Evolutionary conservation across 2,113 vertebrate genomes (phyloP).

Genomic region (Eubucco bourcierii): DNA sequence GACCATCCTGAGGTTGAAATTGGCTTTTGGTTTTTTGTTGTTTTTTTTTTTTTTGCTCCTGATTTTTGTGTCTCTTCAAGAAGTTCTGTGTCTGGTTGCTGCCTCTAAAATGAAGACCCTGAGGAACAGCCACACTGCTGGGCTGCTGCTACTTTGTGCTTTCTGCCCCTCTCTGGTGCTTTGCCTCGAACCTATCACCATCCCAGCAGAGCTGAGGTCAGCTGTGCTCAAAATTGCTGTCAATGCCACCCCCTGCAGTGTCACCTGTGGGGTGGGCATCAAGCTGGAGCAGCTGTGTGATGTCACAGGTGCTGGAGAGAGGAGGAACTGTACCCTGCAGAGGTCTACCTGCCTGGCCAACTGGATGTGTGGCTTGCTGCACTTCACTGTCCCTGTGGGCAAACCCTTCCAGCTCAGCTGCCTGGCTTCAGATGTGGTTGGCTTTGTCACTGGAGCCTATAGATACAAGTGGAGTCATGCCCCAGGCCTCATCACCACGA

Average conservation of each 20-base stretch:
- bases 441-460: conserved; percentile 64
- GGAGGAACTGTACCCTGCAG: conserved; percentile 46
- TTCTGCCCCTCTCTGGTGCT: background rate
- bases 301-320: background rate
- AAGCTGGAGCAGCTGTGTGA: conserved; percentile 78
- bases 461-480: conserved; percentile 82
- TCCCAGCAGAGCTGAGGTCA: conserved; percentile 29
- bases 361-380: conserved; percentile 83
- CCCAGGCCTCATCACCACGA: conserved; percentile 81
- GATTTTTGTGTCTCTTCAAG: too few relatives aligned
- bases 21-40: background rate
- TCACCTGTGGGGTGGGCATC: conserved; percentile 86
- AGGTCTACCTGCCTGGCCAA: conserved; percentile 71
- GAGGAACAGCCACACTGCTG: background rate
- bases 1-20: background rate
- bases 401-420: conserved; percentile 77
- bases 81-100: background rate
- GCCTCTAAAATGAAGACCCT: background rate
- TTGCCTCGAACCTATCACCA: background rate
- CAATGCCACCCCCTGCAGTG: conserved; percentile 79
- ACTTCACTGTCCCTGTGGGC: conserved; percentile 68
- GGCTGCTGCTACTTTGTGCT: background rate
- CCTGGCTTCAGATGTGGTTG: conserved; percentile 58
- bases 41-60: too few relatives aligned
- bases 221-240: conserved; percentile 39